These are phyloP conservation scores for Deroptyus accipitrinus DNA, from an alignment of 2,113 vertebrate species.

Conservation along the genomic window DNA sequence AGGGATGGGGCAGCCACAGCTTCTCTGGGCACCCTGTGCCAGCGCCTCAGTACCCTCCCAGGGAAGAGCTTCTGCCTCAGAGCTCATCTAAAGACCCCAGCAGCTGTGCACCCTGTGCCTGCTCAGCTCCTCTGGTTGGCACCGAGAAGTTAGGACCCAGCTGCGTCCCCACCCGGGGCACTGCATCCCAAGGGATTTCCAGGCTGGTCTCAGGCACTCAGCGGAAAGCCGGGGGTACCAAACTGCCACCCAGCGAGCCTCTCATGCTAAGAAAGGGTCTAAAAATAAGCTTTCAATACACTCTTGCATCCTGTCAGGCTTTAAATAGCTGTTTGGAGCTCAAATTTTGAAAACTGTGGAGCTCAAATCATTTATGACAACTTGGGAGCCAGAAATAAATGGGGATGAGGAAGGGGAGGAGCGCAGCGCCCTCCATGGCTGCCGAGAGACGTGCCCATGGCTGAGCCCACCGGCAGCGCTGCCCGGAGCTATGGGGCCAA, in stretches of 20 bases:
- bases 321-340: conserved; percentile 59
- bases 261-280: neutral
- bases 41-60: neutral
- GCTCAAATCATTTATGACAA: conserved; percentile 60
- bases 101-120: accelerated
- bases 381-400: conserved; percentile 51
- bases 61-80: neutral
- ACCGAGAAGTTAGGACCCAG: accelerated
- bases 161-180: accelerated
- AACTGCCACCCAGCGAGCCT: neutral
- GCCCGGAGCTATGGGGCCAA: neutral
- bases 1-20: neutral
- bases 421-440: neutral
- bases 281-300: conserved; percentile 51
- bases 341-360: conserved; percentile 34
- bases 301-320: conserved; percentile 42
- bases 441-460: neutral
- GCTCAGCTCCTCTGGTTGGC: accelerated
- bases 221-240: neutral
- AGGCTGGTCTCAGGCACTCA: neutral
- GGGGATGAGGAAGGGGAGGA: conserved; percentile 17
- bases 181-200: accelerated
- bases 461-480: neutral
- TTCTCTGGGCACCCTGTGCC: neutral
- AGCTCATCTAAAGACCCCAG: neutral